Conservation (phyloP, 2,797 vertebrate genomes). For the Bradypus variegatus region DNA sequence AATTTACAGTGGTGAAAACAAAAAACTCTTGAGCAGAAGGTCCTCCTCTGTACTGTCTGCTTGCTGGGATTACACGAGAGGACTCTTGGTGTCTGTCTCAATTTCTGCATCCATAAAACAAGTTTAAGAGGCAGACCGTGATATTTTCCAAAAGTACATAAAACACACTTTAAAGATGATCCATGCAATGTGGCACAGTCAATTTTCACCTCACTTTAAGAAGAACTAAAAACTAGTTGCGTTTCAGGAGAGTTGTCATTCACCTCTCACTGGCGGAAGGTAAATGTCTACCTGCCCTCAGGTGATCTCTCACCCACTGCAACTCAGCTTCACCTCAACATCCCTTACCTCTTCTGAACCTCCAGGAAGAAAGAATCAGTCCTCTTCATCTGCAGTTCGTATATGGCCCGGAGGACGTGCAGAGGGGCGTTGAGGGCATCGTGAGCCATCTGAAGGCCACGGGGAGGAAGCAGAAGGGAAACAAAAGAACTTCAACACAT, state of each 20-base stretch:
- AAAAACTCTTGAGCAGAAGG: neutral
- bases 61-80: neutral
- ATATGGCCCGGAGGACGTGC: slow-evolving; percentile 94
- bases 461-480: neutral
- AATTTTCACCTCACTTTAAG: neutral
- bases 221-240: neutral
- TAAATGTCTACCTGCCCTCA: neutral
- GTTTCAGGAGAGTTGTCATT: neutral
- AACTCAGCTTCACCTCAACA: neutral
- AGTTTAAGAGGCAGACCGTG: neutral
- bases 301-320: neutral
- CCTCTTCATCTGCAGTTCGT: slow-evolving; percentile 95
- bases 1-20: neutral
- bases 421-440: slow-evolving; percentile 94
- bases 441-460: slow-evolving; percentile 85
- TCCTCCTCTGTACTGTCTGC: neutral
- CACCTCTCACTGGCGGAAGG: neutral
- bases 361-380: slow-evolving; percentile 95
- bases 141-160: neutral
- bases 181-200: neutral
- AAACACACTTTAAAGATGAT: neutral
- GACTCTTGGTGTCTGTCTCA: neutral
- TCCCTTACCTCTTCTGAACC: slow-evolving; percentile 90
- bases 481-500: neutral
- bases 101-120: neutral